Evolutionary conservation across 2,888 invertebrate genomes (phyloP).

Genomic region (Hydroisotoma schaefferi): DNA sequence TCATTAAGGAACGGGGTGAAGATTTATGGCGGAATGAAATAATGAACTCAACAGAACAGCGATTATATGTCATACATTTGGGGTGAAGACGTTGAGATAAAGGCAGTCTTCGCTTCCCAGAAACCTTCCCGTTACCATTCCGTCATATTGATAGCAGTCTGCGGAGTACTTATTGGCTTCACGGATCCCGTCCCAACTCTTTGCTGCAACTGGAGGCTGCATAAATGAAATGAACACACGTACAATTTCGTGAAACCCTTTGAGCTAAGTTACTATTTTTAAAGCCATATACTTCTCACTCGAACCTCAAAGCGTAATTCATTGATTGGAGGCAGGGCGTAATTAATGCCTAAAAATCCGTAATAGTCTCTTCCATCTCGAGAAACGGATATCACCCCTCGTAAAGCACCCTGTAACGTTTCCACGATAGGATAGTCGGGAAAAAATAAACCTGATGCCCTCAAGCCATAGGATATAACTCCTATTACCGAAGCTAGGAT

Average conservation of each 20-base stretch:
- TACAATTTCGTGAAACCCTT: neutral
- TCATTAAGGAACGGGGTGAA: too few species aligned
- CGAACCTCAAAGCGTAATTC: conserved; percentile 26
- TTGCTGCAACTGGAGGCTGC: conserved; percentile 27
- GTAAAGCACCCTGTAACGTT: conserved; percentile 25
- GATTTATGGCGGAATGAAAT: too few species aligned
- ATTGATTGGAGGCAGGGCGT: conserved; percentile 21
- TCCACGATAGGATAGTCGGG: conserved; percentile 26
- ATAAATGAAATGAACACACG: conserved; percentile 4
- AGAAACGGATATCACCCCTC: conserved; percentile 26
- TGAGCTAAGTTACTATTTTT: conserved; percentile 5
- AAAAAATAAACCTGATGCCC: neutral
- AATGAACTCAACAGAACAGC: too few species aligned
- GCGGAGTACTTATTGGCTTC: conserved; percentile 19
- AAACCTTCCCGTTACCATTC: conserved; percentile 18
- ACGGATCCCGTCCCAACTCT: conserved; percentile 25
- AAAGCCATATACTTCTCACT: too few species aligned
- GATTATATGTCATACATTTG: neutral
- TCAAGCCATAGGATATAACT: conserved; percentile 6
- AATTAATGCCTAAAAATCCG: conserved; percentile 22
- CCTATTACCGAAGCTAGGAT: conserved; percentile 11
- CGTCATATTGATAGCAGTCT: conserved; percentile 32
- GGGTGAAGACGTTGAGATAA: conserved; percentile 10
- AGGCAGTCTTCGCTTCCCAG: conserved; percentile 25
- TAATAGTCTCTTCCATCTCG: conserved; percentile 27